These are phyloP conservation scores for Ectemnius cavifrons DNA, from an alignment of 2,888 invertebrate species.

Conservation along the genomic window DNA sequence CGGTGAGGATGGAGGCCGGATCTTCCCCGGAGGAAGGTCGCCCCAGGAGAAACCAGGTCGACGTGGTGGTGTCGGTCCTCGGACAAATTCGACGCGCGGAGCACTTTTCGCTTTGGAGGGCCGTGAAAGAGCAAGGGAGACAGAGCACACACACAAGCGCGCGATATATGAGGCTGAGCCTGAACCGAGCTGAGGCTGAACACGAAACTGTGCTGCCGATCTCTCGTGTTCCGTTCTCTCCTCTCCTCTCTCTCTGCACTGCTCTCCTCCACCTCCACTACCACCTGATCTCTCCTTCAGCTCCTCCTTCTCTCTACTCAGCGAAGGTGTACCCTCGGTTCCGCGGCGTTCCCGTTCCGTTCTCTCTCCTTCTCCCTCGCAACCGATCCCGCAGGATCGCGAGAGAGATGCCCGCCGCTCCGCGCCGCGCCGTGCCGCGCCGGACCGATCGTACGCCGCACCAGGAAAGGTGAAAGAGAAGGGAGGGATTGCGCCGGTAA, in stretches of 20 bases:
- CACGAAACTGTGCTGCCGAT: conserved; percentile 74
- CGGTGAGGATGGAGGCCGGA: neutral
- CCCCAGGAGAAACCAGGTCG: conserved; percentile 15
- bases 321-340: conserved; percentile 50
- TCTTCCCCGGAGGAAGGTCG: conserved; percentile 7
- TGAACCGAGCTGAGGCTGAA: conserved; percentile 64
- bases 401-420: conserved; percentile 15
- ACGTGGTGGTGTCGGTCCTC: neutral
- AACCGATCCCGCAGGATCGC: conserved; percentile 26
- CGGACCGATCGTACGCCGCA: neutral
- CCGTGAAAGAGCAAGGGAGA: conserved; percentile 32
- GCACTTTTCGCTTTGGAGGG: conserved; percentile 31
- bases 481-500: conserved; percentile 51
- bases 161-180: conserved; percentile 61
- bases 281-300: conserved; percentile 52
- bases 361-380: conserved; percentile 50
- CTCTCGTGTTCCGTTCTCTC: conserved; percentile 70
- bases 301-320: conserved; percentile 62
- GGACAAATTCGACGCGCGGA: conserved; percentile 36
- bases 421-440: too few species aligned
- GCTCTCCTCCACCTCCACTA: conserved; percentile 49
- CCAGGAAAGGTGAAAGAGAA: conserved; percentile 32
- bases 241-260: conserved; percentile 37
- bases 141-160: neutral
- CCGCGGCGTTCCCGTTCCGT: conserved; percentile 66